A percentile compares a stretch with the other conserved stretches of the same genome.
Conservation (phyloP, 92 coral and sea anemone genomes). For the Phenganax stokvisi region DNA sequence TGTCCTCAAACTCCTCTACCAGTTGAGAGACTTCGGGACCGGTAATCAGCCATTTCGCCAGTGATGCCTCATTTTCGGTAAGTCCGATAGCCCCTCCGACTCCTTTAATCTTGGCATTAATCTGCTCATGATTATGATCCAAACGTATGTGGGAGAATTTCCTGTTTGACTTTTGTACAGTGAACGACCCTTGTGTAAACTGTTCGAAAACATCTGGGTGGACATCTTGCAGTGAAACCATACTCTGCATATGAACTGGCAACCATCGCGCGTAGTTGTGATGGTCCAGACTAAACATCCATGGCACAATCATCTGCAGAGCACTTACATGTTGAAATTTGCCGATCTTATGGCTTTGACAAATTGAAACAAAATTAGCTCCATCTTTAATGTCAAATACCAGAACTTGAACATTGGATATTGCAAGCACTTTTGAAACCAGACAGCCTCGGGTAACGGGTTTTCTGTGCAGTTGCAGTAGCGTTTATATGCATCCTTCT, state of each 20-base stretch:
- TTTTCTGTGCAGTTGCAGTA: conserved; percentile 15
- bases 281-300: conserved; percentile 58
- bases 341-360: conserved; percentile 40
- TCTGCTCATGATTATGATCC: conserved; percentile 59
- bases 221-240: conserved; percentile 36
- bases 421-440: background rate
- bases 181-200: conserved; percentile 55
- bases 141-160: conserved; percentile 56
- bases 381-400: conserved; percentile 40
- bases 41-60: conserved; percentile 18
- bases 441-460: conserved; percentile 23
- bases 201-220: conserved; percentile 51
- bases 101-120: conserved; percentile 57
- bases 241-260: conserved; percentile 56
- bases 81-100: conserved; percentile 65
- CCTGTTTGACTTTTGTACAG: conserved; percentile 48
- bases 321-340: conserved; percentile 34
- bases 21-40: conserved; percentile 19
- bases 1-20: conserved; percentile 17
- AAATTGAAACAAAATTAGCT: conserved; percentile 48
- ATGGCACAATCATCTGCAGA: conserved; percentile 35
- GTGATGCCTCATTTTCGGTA: conserved; percentile 43
- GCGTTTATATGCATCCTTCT: conserved; percentile 18
- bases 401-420: conserved; percentile 55
- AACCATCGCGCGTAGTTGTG: conserved; percentile 59